phyloP scores from a whole-genome alignment of 1,140 invertebrate species.

The Aplysia californica region DNA sequence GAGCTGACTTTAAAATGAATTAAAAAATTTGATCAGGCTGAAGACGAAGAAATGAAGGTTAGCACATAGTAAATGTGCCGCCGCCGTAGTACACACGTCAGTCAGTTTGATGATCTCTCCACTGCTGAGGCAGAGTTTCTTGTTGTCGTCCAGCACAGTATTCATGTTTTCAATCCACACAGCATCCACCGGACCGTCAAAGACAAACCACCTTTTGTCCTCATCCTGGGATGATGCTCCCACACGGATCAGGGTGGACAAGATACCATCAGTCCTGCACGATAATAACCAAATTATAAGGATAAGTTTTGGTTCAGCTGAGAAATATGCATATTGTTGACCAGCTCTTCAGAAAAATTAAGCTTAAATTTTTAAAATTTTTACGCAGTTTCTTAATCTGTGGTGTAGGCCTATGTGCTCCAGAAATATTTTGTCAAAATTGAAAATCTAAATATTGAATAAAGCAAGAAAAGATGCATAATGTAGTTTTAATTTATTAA shows the following conservation, averaged over 20 bases:
- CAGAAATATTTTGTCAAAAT: no score
- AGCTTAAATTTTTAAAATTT: no score
- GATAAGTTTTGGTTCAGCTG: not conserved
- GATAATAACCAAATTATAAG: constrained; percentile 16
- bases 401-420: no score
- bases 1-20: no score
- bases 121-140: constrained; percentile 69
- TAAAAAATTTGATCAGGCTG: no score
- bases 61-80: no score
- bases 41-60: no score
- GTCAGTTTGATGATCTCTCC: constrained; percentile 70
- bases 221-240: constrained; percentile 74
- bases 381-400: no score
- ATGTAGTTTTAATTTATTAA: not conserved
- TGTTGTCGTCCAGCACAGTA: constrained; percentile 70
- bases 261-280: constrained; percentile 80
- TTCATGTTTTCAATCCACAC: constrained; percentile 71
- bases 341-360: not conserved
- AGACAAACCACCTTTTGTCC: constrained; percentile 73
- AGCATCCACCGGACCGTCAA: constrained; percentile 69
- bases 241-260: constrained; percentile 76
- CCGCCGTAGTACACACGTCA: no score
- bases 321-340: not conserved
- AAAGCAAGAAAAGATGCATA: no score
- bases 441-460: no score